These are phyloP conservation scores for Acanthosepion lycidas DNA, from an alignment of 2,888 invertebrate species.

Conservation along the genomic window DNA sequence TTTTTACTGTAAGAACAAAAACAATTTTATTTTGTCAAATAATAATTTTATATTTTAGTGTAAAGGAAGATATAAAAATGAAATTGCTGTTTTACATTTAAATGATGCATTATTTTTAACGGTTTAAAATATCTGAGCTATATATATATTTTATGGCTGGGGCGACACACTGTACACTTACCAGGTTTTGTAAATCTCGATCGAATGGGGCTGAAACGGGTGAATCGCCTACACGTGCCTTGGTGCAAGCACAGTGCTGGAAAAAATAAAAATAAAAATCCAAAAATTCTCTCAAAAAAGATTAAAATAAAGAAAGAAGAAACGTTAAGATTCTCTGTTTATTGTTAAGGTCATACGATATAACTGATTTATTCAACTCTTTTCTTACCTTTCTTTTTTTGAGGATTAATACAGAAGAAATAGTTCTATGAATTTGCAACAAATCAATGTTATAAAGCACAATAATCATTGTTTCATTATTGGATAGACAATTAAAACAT, in stretches of 20 bases:
- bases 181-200: slow-evolving; percentile 41
- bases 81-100: too few relatives aligned
- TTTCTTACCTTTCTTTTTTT: not conserved
- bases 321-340: not conserved
- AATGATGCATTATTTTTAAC: too few relatives aligned
- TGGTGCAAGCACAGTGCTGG: slow-evolving; percentile 47
- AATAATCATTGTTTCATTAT: not conserved
- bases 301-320: too few relatives aligned
- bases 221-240: slow-evolving; percentile 47
- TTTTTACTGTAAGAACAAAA: too few relatives aligned
- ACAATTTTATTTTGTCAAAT: too few relatives aligned
- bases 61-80: too few relatives aligned
- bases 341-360: not conserved
- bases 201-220: slow-evolving; percentile 47
- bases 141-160: not conserved
- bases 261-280: not conserved
- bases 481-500: not conserved
- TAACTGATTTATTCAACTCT: not conserved
- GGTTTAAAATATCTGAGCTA: not conserved
- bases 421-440: not conserved
- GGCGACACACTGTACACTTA: not conserved
- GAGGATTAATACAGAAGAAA: not conserved
- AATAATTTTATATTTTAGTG: too few relatives aligned
- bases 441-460: not conserved
- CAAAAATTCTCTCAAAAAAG: not conserved